Evolutionary conservation across 2,888 invertebrate species (phyloP), one percentile per base, ranked within the genome.

Genomic region (Ashinkailepas kermadecensis): DNA sequence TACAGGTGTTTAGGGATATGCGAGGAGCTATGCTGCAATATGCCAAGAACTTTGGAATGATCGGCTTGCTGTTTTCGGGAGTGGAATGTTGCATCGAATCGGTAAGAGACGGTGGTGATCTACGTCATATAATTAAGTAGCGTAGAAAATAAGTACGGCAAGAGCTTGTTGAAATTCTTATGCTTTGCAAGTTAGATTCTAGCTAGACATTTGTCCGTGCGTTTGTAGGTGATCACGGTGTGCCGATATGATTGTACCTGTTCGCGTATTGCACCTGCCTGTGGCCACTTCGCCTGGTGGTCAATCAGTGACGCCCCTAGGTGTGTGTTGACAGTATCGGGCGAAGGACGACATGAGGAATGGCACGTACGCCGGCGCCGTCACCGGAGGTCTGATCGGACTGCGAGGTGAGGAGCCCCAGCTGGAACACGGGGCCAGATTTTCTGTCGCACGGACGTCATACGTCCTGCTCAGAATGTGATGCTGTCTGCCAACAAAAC

Each of bases 331-430:
- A 15, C 84, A 91, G 91, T 89, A 92, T 86, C 91, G 99, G 86
- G 99, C 97, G 21, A 96, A 96, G 87, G 93, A 93, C 62, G 99
- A 99, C 87, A 96, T 99, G 95, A 94, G 93, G 86, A 99, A 99
- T 90, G 97, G 97, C 1, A 97, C 97, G 0, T 93, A 95, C 86
- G 96, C 97, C 82, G 98, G 98, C 74, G 97, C 91, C 74, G 90
- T 97, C 15, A 97, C 97, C 25, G 99, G 99, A 80, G 99, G 97
- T 64, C 87, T 97, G 64, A 94, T 91, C 57, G 90, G 90, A 12
- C 85, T 90, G 18, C 86, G 90, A 86, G 89, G 89, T 88, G 84
- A 84, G 83, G 70, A 25, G 10, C 39, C 4, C 39, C 39, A 39
- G 39, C 39, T 39, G 39, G 39, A 4, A n/a, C 39, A 78, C 12